Evolutionary conservation across 2,888 invertebrate genomes (phyloP), one percentile per base, ranked within the genome.

Genomic region (Hartigia nigra): DNA sequence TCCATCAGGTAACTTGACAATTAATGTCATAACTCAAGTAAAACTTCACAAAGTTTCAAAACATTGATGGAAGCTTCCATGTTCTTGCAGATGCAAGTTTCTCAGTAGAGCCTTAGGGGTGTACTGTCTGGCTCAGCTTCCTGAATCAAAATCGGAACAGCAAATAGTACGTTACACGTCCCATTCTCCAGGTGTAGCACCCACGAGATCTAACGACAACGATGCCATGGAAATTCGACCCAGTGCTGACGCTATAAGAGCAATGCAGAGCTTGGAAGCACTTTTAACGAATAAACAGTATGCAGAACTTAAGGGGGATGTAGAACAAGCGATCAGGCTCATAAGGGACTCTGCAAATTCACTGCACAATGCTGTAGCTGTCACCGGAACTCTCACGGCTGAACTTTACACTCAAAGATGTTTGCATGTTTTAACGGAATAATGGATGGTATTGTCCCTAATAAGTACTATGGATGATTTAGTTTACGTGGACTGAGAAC

Each of bases 341-440:
- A 93, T 94, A 81, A 92, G 93, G 84, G 93, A 93, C 84, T 92
- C 93, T 12, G 92, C 91, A 70, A 94, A 93, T 89, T 94, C 93
- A 1, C 87, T 94, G 78, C 93, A 93, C 85, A 94, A 93, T 82
- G 92, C 92, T 4, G 89, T 92, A 74, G 87, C 90, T 12, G 92
- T 94, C 78, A 87, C 93, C 74, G 91, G 92, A 69, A 87, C 89
- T 37, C 88, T 94, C n/a, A 90, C 93, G 0, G 91, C 91, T 78
- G 93, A 93, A 84, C 92, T 94, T 80, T 94, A 93, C 85, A 92
- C 83, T 81, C 87, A 90, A 83, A 88, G 89, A 83, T 91, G 91
- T 80, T 84, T 91, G 77, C 91, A 91, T 81, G 88, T 90, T 70
- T 80, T 91, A 79, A 89, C 85, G 36, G 90, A 90, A 74, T 83